Evolutionary conservation across 2,888 invertebrate genomes (phyloP).

Genomic region (Spialia ferax): DNA sequence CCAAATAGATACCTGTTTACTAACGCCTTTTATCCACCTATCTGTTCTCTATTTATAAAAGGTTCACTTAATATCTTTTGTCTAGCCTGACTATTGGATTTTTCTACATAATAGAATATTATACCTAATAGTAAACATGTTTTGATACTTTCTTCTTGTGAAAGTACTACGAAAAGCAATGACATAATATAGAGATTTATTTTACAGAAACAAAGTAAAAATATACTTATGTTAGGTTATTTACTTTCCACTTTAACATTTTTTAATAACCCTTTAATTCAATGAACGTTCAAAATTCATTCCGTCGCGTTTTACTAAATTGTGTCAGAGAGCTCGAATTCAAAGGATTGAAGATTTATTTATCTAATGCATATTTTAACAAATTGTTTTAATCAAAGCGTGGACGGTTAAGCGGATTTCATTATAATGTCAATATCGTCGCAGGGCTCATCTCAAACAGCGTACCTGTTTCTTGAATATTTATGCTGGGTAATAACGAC

Average conservation of each 20-base stretch:
- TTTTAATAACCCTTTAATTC: conserved; percentile 21
- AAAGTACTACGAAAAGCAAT: neutral
- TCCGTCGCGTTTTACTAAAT: conserved; percentile 23
- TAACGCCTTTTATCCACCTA: conserved; percentile 16
- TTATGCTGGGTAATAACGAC: conserved; percentile 66
- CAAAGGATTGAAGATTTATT: conserved; percentile 48
- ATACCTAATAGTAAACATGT: conserved; percentile 8
- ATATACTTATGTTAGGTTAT: neutral
- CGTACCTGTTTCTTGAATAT: conserved; percentile 67
- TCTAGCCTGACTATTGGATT: conserved; percentile 7
- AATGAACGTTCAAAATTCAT: conserved; percentile 24
- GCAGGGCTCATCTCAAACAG: conserved; percentile 58
- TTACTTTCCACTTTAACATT: neutral
- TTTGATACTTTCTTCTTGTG: neutral
- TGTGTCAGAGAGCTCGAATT: conserved; percentile 21
- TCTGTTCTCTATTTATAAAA: conserved; percentile 18
- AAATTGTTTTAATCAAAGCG: conserved; percentile 54
- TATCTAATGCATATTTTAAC: conserved; percentile 65
- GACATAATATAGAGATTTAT: neutral
- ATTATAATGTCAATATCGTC: conserved; percentile 69
- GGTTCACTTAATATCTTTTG: conserved; percentile 16
- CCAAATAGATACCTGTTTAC: conserved; percentile 38
- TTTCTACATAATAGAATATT: neutral
- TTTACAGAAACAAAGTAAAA: neutral
- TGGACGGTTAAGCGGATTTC: conserved; percentile 62